Evolutionary conservation across 1,140 invertebrate species (phyloP).

Genomic region (Aphelinus certus): DNA sequence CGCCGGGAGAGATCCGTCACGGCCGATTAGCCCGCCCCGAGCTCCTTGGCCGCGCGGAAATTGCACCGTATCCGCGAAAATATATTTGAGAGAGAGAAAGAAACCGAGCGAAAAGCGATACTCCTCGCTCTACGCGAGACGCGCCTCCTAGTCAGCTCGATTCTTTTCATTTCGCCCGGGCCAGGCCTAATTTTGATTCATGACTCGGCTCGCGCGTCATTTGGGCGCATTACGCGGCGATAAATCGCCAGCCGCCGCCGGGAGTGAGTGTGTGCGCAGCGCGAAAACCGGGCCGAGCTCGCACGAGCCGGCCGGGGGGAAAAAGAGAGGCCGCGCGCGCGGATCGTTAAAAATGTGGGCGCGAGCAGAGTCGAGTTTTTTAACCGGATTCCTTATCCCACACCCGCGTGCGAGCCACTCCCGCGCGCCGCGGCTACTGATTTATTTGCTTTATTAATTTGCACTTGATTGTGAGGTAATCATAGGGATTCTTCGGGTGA

Average conservation of each 20-base stretch:
- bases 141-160: neutral
- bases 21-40: no score
- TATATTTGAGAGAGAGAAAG: no score
- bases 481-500: neutral
- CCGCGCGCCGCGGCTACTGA: neutral
- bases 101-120: no score
- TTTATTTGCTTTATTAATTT: conserved; percentile 10
- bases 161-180: conserved; percentile 41
- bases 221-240: conserved; percentile 43
- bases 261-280: conserved; percentile 33
- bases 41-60: no score
- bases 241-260: conserved; percentile 40
- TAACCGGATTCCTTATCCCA: conserved; percentile 4
- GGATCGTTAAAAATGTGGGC: conserved; percentile 12
- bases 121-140: neutral
- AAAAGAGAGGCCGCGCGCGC: neutral
- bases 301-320: conserved; percentile 4
- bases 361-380: conserved; percentile 23
- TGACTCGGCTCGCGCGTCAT: conserved; percentile 39
- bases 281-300: conserved; percentile 37
- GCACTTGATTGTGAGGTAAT: conserved; percentile 19
- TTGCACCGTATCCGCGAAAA: no score
- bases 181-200: conserved; percentile 36
- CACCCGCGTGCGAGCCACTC: no score
- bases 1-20: no score